Evolutionary conservation across 1,140 invertebrate genomes (phyloP), one percentile per base, ranked within the genome.

Genomic region (Pinna nobilis): DNA sequence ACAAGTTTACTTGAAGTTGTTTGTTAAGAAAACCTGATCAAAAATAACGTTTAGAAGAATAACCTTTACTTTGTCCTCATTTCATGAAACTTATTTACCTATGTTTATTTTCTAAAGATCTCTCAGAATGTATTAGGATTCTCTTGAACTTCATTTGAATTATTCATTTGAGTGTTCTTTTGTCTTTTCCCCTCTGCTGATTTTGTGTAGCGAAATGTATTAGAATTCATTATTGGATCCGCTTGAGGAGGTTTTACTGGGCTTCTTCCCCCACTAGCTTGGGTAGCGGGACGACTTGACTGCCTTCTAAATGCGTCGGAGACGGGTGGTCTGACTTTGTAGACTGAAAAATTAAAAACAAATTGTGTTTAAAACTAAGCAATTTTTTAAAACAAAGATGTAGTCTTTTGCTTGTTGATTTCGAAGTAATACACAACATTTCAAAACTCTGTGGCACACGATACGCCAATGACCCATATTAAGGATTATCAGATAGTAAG

Each of bases 131-230:
- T 63, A 30, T 63, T 63, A 32, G 30, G 1, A 20, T 28, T 63
- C 20, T 63, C 59, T 63, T 63, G 35, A n/a, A n/a, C n/a, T n/a
- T n/a, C n/a, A n/a, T n/a, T n/a, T 63, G 33, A 23, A 13, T n/a
- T 28, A 11, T 63, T 63, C 9, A 63, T 35, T 41, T 41, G 39
- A 28, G 35, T 44, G 39, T 37, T 7, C 28, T 4, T 33, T 41
- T 59, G 57, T 11, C 60, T 28, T 25, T 81, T 78, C 64, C 70
- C 77, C 28, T 75, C 44, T 33, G 79, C 77, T 33, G 79, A 77
- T 53, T 73, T 81, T 41, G 79, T 79, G 63, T 79, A 79, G 47
- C 80, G 74, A 6, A 79, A 61, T 25, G 69, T 66, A 6, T 39
- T 44, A 3, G 60, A 55, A 7, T 55, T 23, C 35, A 63, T 50